Evolutionary conservation across 2,888 invertebrate species (phyloP).

Genomic region (Formica aserva): DNA sequence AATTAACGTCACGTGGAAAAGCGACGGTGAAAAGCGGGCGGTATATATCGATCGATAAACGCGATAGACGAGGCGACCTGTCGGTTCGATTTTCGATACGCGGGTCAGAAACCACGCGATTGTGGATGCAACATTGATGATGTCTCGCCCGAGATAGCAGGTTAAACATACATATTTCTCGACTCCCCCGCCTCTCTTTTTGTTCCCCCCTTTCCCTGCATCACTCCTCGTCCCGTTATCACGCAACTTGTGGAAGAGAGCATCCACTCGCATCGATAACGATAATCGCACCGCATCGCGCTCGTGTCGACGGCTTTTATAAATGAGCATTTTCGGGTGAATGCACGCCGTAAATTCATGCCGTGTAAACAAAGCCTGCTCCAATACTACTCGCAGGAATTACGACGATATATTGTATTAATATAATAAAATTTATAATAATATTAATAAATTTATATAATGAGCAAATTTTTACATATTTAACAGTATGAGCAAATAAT

Average conservation of each 20-base stretch:
- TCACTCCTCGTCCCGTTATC: neutral
- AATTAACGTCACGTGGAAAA: conserved; percentile 42
- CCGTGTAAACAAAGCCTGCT: neutral
- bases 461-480: too few relatives aligned
- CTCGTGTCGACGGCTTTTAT: conserved; percentile 17
- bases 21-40: conserved; percentile 23
- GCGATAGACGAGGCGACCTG: conserved; percentile 9
- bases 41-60: conserved; percentile 14
- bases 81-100: conserved; percentile 50
- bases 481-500: too few relatives aligned
- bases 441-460: too few relatives aligned
- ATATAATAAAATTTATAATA: neutral
- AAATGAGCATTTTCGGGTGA: conserved; percentile 13
- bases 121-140: conserved; percentile 46
- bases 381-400: neutral
- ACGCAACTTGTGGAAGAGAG: neutral
- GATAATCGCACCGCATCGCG: conserved; percentile 20
- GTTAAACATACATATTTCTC: conserved; percentile 13
- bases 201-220: neutral
- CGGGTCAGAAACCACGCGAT: conserved; percentile 41
- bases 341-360: neutral
- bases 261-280: conserved; percentile 24
- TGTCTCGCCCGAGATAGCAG: conserved; percentile 47
- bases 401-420: neutral
- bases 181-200: neutral